A percentile compares a stretch with the other conserved stretches of the same genome.
Conservation (phyloP, 2,113 vertebrate genomes). For the Amblyornis subalaris region DNA sequence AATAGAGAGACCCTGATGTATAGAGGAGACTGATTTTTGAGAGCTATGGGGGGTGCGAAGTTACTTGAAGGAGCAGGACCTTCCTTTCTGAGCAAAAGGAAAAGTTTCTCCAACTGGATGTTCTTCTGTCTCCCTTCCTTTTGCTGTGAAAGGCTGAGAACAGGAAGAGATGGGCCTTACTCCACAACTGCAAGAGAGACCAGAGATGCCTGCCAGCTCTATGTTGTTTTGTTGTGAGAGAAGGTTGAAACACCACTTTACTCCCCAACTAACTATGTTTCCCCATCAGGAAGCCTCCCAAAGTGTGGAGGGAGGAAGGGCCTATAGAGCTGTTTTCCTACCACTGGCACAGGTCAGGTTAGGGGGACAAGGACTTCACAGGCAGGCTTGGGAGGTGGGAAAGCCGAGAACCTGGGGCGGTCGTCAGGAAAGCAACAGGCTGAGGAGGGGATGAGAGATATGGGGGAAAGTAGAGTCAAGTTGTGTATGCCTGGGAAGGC, state of each 20-base stretch:
- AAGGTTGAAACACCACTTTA: neutral
- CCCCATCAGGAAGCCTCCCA: neutral
- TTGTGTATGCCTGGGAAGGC: rapidly evolving
- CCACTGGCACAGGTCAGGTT: neutral
- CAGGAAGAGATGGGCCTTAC: neutral
- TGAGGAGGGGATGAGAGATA: neutral
- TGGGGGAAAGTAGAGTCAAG: neutral
- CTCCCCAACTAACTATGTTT: neutral
- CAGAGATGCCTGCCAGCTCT: neutral
- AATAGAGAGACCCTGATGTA: neutral
- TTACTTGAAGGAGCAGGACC: neutral
- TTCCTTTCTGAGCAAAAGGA: neutral
- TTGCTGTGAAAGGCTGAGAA: neutral
- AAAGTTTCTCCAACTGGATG: neutral
- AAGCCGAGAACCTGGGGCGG: neutral
- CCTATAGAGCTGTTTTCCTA: neutral
- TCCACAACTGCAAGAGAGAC: neutral
- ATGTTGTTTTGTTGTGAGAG: neutral
- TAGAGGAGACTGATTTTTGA: neutral
- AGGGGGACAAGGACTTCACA: neutral
- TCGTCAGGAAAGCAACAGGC: neutral
- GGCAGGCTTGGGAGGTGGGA: neutral
- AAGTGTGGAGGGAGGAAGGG: neutral
- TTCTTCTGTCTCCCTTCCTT: neutral
- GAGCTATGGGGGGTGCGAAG: neutral